Percentiles rank a stretch among this genome's conserved stretches.
Conservation (phyloP, 2,113 vertebrate species). For the Porphyrio hochstetteri region DNA sequence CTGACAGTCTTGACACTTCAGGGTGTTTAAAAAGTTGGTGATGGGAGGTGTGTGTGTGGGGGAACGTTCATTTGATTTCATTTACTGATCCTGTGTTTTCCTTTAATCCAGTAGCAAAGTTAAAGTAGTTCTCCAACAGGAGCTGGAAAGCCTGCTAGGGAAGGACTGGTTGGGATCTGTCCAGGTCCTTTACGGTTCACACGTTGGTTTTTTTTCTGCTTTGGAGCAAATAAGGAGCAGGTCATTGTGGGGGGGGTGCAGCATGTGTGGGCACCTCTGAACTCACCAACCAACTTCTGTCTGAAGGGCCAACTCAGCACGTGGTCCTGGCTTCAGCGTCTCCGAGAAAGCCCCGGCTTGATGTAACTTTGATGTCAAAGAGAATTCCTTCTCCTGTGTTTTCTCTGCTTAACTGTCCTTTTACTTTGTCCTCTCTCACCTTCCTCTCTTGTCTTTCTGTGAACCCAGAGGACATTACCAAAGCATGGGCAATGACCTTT, state of each 20-base stretch:
- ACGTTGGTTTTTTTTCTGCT: neutral
- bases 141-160: neutral
- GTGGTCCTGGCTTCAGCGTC: neutral
- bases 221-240: neutral
- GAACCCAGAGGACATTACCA: neutral
- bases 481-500: neutral
- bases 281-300: neutral
- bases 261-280: neutral
- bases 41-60: neutral
- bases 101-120: conserved; percentile 22
- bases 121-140: neutral
- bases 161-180: neutral
- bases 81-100: conserved; percentile 14
- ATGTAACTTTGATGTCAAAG: neutral
- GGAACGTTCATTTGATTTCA: neutral
- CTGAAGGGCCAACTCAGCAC: neutral
- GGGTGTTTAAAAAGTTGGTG: neutral
- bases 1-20: conserved; percentile 41
- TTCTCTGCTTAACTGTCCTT: neutral
- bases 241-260: neutral
- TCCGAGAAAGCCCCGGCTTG: neutral
- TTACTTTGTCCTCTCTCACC: neutral
- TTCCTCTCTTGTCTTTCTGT: neutral
- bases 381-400: neutral
- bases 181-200: neutral